Percentiles rank a stretch among this genome's conserved stretches.
These are phyloP conservation scores for Tethya wilhelma DNA, from an alignment of 37 sponge, comb jelly and placozoan species.

Conservation along the genomic window DNA sequence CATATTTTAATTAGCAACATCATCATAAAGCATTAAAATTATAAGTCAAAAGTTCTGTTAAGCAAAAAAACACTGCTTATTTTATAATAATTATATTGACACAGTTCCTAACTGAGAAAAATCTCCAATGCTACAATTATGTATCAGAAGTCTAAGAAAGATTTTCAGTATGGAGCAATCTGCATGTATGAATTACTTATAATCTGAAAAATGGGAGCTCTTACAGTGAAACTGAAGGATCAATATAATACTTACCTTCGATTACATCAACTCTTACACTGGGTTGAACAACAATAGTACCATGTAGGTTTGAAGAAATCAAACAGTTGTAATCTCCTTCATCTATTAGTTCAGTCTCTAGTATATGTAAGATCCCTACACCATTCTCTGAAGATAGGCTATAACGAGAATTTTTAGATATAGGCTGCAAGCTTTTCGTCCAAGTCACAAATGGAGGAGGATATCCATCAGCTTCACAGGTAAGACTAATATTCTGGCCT, in stretches of 20 bases:
- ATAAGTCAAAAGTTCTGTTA: too few relatives aligned
- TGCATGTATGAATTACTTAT: too few relatives aligned
- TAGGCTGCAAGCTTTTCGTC: constrained; percentile 22
- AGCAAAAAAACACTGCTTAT: too few relatives aligned
- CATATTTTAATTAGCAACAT: too few relatives aligned
- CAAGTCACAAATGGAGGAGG: constrained; percentile 70
- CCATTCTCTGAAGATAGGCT: constrained; percentile 33
- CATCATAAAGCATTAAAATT: too few relatives aligned
- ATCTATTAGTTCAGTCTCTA: constrained; percentile 19
- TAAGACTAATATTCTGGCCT: constrained; percentile 34
- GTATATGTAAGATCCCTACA: constrained; percentile 29
- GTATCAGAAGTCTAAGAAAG: too few relatives aligned
- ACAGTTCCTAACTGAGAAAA: too few relatives aligned
- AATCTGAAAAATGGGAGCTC: background rate
- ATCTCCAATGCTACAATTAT: too few relatives aligned
- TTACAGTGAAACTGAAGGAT: background rate
- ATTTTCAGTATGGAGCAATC: too few relatives aligned
- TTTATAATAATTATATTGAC: too few relatives aligned
- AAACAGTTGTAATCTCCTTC: constrained; percentile 48
- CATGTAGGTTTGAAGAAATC: constrained; percentile 6
- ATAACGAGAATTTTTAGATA: constrained; percentile 14
- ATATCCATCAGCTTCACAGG: constrained; percentile 42
- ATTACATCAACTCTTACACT: constrained; percentile 11
- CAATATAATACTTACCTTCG: constrained; percentile 49
- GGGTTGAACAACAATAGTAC: background rate